These are phyloP conservation scores for Brachyhypopomus gauderio DNA, from an alignment of 2,113 vertebrate species.

Conservation along the genomic window DNA sequence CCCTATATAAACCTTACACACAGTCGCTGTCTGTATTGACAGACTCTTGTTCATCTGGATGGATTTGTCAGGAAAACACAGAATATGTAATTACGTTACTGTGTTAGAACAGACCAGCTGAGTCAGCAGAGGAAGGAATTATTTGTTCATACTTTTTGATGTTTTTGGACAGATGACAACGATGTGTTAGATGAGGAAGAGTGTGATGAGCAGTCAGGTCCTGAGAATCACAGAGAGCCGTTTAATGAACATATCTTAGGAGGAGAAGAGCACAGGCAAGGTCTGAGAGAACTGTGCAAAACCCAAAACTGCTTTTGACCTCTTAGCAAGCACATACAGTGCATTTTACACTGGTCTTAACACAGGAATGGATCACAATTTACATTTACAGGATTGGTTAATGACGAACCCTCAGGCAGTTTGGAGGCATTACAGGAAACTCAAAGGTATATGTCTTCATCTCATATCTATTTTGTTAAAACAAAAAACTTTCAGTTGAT, in stretches of 20 bases:
- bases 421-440: slow-evolving; percentile 51
- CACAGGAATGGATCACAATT: background rate
- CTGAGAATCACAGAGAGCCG: background rate
- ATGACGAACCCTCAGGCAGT: background rate
- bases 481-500: too few relatives aligned
- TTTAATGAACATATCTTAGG: background rate
- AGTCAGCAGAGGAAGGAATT: background rate
- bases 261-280: background rate
- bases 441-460: slow-evolving; percentile 43
- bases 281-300: background rate
- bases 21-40: too few relatives aligned
- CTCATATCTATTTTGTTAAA: too few relatives aligned
- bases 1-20: too few relatives aligned
- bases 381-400: background rate
- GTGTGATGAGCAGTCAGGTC: background rate
- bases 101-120: background rate
- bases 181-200: background rate
- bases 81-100: background rate
- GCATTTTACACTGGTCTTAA: too few relatives aligned
- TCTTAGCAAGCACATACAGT: too few relatives aligned
- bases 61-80: too few relatives aligned
- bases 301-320: too few relatives aligned
- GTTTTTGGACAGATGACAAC: slow-evolving; percentile 11
- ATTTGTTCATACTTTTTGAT: background rate
- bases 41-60: too few relatives aligned